phyloP scores from a whole-genome alignment of 2,797 vertebrate species.

The Sebastes vulpes region DNA sequence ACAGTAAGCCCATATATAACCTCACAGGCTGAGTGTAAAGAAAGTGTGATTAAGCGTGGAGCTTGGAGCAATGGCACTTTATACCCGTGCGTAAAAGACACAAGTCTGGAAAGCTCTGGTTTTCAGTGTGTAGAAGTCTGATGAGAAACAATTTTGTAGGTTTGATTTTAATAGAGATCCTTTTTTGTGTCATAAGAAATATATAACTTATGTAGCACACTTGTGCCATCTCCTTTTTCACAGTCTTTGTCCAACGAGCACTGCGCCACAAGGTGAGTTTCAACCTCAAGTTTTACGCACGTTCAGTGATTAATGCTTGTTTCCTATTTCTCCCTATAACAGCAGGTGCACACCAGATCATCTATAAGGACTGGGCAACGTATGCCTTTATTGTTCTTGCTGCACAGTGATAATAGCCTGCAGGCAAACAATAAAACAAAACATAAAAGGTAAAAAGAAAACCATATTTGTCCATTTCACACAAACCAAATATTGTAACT shows the following conservation, averaged over 20 bases:
- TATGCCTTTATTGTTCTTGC: not conserved
- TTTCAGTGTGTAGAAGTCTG: not conserved
- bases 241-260: not conserved
- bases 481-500: not conserved
- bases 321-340: not conserved
- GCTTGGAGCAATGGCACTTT: not conserved
- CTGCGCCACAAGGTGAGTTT: not conserved
- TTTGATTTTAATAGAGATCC: constrained; percentile 30
- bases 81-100: constrained; percentile 17
- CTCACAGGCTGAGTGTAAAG: not conserved
- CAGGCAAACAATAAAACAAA: not conserved
- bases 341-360: constrained; percentile 8
- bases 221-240: constrained; percentile 2
- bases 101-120: not conserved
- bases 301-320: not conserved
- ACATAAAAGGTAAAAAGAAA: not conserved
- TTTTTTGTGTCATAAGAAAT: constrained; percentile 41
- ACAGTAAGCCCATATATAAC: not conserved
- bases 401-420: not conserved
- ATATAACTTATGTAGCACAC: constrained; percentile 10
- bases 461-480: not conserved
- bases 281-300: not conserved
- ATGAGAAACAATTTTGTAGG: not conserved
- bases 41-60: not conserved
- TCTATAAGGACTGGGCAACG: not conserved